Evolutionary conservation across 2,888 invertebrate species (phyloP).

Genomic region (Ptilodon capucinus): DNA sequence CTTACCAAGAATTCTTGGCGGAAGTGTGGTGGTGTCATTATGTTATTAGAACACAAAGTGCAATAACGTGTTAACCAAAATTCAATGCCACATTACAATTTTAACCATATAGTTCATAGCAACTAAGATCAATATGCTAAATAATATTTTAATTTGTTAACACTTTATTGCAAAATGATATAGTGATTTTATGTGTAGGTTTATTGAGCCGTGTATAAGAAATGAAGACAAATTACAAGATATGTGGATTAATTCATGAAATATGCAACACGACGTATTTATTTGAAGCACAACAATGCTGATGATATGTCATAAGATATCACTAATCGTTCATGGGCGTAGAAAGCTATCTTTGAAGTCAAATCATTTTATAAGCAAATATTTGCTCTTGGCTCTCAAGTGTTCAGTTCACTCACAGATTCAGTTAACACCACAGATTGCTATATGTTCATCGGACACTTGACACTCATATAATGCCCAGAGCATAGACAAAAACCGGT

Average conservation of each 20-base stretch:
- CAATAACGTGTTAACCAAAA: not conserved
- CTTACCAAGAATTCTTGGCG: conserved; percentile 1
- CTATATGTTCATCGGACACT: too few relatives aligned
- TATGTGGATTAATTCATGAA: conserved; percentile 46
- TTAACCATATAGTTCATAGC: not conserved
- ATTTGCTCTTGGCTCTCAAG: too few relatives aligned
- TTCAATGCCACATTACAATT: not conserved
- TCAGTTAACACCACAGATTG: too few relatives aligned
- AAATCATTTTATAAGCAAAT: too few relatives aligned
- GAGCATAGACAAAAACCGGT: too few relatives aligned
- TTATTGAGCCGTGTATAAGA: conserved; percentile 19
- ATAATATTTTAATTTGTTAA: not conserved
- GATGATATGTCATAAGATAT: conserved; percentile 76
- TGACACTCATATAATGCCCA: too few relatives aligned
- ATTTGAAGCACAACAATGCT: conserved; percentile 74
- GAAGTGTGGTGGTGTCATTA: not conserved
- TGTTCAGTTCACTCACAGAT: too few relatives aligned
- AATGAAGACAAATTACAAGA: conserved; percentile 15
- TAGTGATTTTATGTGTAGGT: not conserved
- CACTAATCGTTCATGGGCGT: conserved; percentile 33
- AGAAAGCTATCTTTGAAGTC: not conserved
- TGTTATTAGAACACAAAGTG: conserved; percentile 2
- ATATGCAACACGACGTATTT: conserved; percentile 59
- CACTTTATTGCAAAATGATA: not conserved
- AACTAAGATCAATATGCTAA: not conserved